Evolutionary conservation across 2,888 invertebrate species (phyloP), one percentile per base, ranked within the genome.

Genomic region (Tethea ocularis): DNA sequence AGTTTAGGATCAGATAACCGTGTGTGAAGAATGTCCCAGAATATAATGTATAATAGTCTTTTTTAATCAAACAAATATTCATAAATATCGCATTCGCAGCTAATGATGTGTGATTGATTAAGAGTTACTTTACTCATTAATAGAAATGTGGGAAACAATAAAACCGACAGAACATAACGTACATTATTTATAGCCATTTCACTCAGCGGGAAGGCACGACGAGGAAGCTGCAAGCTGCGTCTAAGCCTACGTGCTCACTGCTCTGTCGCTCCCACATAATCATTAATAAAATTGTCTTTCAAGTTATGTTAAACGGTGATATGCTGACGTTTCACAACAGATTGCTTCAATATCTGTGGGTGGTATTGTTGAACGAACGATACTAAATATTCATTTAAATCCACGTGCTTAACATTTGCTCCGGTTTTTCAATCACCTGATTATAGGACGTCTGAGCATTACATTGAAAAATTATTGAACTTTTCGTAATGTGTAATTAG

Each of bases 231-330:
- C 17, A 17, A 17, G 46, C 38, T 38, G 38, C 17, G 20, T 46
- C 46, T 2, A 20, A 46, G 17, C 46, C 20, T 15, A 17, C 53
- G 33, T 33, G 29, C 57, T 26, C 26, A 26, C 3, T 26, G 23
- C 58, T n/a, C n/a, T n/a, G n/a, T n/a, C n/a, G n/a, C n/a, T 61
- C 64, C 67, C 62, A 62, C 57, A 46, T 23, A 38, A n/a, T 26
- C 51, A 36, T 63, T 60, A 24, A 4, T 4, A 2, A 4, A 26
- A 26, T 5, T 51, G 52, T 51, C 56, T 52, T 57, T 57, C 57
- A 36, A 51, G 54, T 62, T 64, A 60, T 59, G 56, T 61, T 63
- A 58, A 58, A 56, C 20, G 17, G 33, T 36, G 53, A 52, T 57
- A 41, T 54, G 60, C 52, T 65, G 64, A 59, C 64, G 61, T 61